phyloP scores from a whole-genome alignment of 2,888 invertebrate genomes.

The Resseliella maxima region DNA sequence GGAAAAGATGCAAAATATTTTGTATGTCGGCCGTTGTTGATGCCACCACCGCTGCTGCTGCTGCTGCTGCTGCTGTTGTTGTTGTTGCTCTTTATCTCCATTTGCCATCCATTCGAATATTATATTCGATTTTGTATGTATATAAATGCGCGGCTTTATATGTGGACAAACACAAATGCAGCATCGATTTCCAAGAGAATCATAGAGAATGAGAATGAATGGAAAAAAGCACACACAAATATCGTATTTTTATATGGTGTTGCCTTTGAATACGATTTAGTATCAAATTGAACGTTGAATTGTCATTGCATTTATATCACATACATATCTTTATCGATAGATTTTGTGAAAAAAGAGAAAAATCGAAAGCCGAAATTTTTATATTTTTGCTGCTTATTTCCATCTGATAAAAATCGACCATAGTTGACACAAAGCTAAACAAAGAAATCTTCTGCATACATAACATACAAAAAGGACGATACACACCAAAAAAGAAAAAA shows the following conservation, averaged over 20 bases:
- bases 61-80: not conserved
- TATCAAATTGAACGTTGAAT: constrained; percentile 51
- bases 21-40: not conserved
- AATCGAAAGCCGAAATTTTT: not conserved
- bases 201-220: not conserved
- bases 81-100: constrained; percentile 13
- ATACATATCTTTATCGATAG: too few species aligned
- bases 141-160: not conserved
- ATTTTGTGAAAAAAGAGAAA: too few species aligned
- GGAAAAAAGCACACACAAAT: not conserved
- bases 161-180: constrained; percentile 6
- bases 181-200: not conserved
- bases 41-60: not conserved
- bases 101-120: not conserved
- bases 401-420: not conserved
- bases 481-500: not conserved
- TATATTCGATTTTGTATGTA: not conserved
- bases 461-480: not conserved
- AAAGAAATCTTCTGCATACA: not conserved
- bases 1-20: constrained; percentile 55
- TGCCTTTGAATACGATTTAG: constrained; percentile 55
- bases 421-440: too few species aligned
- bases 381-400: not conserved
- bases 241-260: constrained; percentile 49
- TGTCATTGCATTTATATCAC: constrained; percentile 42